phyloP scores from a whole-genome alignment of 2,888 invertebrate genomes.

The Timema podura region DNA sequence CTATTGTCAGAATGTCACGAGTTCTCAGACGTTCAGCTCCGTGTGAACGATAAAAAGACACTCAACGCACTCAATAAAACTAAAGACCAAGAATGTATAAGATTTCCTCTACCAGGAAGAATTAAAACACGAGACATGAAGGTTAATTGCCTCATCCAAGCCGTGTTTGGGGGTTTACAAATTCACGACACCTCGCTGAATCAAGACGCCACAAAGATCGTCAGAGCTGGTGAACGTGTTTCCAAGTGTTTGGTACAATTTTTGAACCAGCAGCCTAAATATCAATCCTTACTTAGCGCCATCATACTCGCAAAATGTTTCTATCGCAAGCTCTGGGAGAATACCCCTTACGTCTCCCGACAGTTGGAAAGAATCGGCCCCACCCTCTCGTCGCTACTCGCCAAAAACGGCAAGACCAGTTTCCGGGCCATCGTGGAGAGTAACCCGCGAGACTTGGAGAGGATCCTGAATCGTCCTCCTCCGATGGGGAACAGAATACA shows the following conservation, averaged over 20 bases:
- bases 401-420: slow-evolving; percentile 61
- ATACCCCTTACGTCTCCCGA: slow-evolving; percentile 62
- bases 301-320: slow-evolving; percentile 64
- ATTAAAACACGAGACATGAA: slow-evolving; percentile 70
- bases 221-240: slow-evolving; percentile 62
- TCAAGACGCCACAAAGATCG: slow-evolving; percentile 65
- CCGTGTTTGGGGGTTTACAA: slow-evolving; percentile 63
- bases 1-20: slow-evolving; percentile 61
- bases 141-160: slow-evolving; percentile 73
- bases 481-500: slow-evolving; percentile 67
- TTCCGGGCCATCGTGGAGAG: slow-evolving; percentile 60
- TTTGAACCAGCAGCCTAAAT: slow-evolving; percentile 41
- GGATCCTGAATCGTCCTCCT: slow-evolving; percentile 69
- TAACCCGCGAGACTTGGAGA: slow-evolving; percentile 70
- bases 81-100: slow-evolving; percentile 53
- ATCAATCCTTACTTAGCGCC: slow-evolving; percentile 55
- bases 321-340: slow-evolving; percentile 67
- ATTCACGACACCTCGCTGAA: slow-evolving; percentile 64
- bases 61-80: slow-evolving; percentile 67
- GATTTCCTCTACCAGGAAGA: slow-evolving; percentile 67
- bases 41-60: slow-evolving; percentile 63
- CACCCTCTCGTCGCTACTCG: slow-evolving; percentile 58
- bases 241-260: slow-evolving; percentile 53
- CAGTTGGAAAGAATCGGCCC: slow-evolving; percentile 70
- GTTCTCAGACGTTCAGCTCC: slow-evolving; percentile 61